These are phyloP conservation scores for Orgyia antiqua DNA, from an alignment of 2,888 invertebrate genomes.

Conservation along the genomic window DNA sequence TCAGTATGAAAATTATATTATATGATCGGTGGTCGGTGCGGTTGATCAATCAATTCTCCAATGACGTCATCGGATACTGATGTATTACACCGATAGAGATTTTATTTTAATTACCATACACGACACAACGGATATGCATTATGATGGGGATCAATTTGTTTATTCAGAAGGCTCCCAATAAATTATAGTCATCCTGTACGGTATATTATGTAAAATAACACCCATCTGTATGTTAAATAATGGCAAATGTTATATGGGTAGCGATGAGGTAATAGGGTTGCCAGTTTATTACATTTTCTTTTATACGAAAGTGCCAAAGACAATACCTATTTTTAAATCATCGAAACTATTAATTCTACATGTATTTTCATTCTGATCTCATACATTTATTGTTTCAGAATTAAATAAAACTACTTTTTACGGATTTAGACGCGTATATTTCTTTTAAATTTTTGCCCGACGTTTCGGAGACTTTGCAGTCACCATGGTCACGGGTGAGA, in stretches of 20 bases:
- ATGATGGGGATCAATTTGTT: constrained; percentile 67
- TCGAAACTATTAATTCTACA: no score
- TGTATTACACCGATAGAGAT: constrained; percentile 25
- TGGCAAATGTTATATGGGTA: constrained; percentile 56
- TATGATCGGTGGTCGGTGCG: constrained; percentile 8
- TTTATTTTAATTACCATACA: constrained; percentile 32
- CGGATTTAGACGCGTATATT: no score
- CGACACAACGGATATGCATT: constrained; percentile 52
- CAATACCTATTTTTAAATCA: no score
- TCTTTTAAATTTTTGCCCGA: no score
- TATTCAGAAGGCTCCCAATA: constrained; percentile 70
- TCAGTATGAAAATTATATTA: constrained; percentile 20
- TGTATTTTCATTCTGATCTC: no score
- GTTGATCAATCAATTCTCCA: constrained; percentile 25
- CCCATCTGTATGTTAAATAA: constrained; percentile 76
- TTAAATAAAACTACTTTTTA: no score
- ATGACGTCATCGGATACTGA: constrained; percentile 25
- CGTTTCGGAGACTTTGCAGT: no score
- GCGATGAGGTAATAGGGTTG: constrained; percentile 20
- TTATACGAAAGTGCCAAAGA: no score
- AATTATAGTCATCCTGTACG: constrained; percentile 66
- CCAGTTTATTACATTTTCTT: constrained; percentile 21
- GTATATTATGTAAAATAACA: constrained; percentile 75
- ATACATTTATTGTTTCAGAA: no score
- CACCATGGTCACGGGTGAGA: no score